Evolutionary conservation across 2,113 vertebrate genomes (phyloP).

Genomic region (Galemys pyrenaicus): DNA sequence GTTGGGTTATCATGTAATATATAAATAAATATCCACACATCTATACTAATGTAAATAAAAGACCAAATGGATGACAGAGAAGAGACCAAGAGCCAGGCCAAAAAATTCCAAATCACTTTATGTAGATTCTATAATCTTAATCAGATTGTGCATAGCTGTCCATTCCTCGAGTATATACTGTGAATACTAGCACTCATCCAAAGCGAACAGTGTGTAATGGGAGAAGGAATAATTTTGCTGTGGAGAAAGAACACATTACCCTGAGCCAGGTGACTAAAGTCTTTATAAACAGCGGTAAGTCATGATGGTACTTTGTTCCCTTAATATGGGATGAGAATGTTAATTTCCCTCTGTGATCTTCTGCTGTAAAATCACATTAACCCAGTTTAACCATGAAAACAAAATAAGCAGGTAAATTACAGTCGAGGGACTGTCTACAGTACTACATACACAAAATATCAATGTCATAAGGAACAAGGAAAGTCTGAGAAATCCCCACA

Average conservation of each 20-base stretch:
- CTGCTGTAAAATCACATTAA: not conserved
- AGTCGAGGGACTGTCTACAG: not conserved
- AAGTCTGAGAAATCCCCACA: not conserved
- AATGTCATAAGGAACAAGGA: not conserved
- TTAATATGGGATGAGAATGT: not conserved
- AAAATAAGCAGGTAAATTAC: not conserved
- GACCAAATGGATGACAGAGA: not conserved
- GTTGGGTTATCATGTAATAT: not conserved
- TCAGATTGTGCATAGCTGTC: not conserved
- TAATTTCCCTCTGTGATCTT: not conserved
- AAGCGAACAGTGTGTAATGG: not conserved
- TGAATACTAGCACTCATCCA: conserved; percentile 14
- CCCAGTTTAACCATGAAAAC: not conserved
- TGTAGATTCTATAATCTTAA: not conserved
- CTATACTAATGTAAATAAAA: not conserved
- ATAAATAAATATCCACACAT: not conserved
- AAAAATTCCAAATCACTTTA: conserved; percentile 45
- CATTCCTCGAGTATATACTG: not conserved
- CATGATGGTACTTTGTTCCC: not conserved
- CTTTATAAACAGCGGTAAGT: not conserved
- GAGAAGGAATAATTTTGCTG: not conserved
- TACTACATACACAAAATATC: not conserved
- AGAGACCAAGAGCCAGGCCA: not conserved
- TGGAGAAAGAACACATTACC: not conserved
- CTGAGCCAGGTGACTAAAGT: conserved; percentile 19